Base-by-base conservation (phyloP, 2,888 invertebrate genomes). In the Seladonia tumulorum region DNA sequence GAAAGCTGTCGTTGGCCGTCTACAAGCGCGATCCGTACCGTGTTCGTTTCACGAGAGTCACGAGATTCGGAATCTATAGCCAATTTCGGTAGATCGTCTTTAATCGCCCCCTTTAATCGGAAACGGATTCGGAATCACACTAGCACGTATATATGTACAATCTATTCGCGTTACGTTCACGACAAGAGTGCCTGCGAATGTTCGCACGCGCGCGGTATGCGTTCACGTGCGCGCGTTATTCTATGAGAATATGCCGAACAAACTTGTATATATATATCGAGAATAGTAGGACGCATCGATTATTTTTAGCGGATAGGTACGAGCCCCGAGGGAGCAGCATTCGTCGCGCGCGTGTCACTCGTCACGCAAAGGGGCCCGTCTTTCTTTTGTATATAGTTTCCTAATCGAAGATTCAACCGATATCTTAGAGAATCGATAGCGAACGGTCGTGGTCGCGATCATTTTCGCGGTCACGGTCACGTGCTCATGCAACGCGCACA, bases 301-400 rank as follows among this genome's bases (percentile, higher is more conserved):
- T 77, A 78, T 60, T 72, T 68, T 74, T 79, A 82, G 74, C 35
- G 35, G 25, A 42, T 57, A 71, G 60, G 49, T 60, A 63, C 49
- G 72, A 18, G 29, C 22, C 78, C 45, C 35, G 47, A 35, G 35
- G 35, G 35, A 16, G 42, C 18, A 42, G 49, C 47, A 78, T 68
- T n/a, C 22, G n/a, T 53, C n/a, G 57, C 4, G 47, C n/a, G 57
- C 10, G 47, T 16, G 47, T 47, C 47, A 14, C 45, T 22, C 47
- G 79, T 45, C 53, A 45, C 57, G 29, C 29, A 35, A 39, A 70
- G 25, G 81, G 80, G 87, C 35, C 35, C 10, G 35, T 91, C 87
- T 91, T 91, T 91, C 93, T 63, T 68, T 68, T 35, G 93, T 93
- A 93, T 83, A 93, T 92, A 93, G 87, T 86, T 79, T 76, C 78